Evolutionary conservation across 1,140 invertebrate species (phyloP), one percentile per base, ranked within the genome.

Genomic region (Adelges cooleyi): DNA sequence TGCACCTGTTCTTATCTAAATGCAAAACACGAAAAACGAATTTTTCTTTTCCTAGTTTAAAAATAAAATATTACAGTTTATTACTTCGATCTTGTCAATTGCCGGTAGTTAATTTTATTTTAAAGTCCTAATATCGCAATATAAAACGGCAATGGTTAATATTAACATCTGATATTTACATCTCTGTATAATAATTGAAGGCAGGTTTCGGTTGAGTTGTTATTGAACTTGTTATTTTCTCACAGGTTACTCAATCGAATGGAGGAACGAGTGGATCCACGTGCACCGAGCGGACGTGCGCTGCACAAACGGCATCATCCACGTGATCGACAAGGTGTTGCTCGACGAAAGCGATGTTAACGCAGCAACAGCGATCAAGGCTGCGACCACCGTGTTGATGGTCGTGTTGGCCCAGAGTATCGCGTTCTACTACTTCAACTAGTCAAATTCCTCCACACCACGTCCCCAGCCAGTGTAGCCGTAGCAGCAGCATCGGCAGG

Each of bases 251-350:
- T 81, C 82, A 68, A 80, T 93, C 49, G 83, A 86, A 72, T 94
- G 90, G 90, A 84, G 89, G 69, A 85, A 85, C 23, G 80, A 84
- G 71, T 82, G 81, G 77, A 89, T 92, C 65, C 83, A 83, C 66
- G 87, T 95, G n/a, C 85, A 86, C 71, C 80, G 89, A 67, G 85
- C 90, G 2, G 90, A 95, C 74, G 87, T 95, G 1, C 85, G 90
- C 71, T 93, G 91, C 73, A 92, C 89, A 70, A 95, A 95, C 74
- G 92, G 92, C 29, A 85, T 93, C 56, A 93, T 95, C 68, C 92
- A 95, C 74, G 88, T 94, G 40, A 91, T 95, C 71, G 89, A 93
- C 72, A 78, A 77, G 66, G 89, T 90, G 13, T 82, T 95, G 68
- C 76, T 94, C 66, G 81, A 84, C 73, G 86, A 89, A 68, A 84